Base-by-base conservation (phyloP, 2,888 invertebrate genomes). In the Caradrina clavipalpis region DNA sequence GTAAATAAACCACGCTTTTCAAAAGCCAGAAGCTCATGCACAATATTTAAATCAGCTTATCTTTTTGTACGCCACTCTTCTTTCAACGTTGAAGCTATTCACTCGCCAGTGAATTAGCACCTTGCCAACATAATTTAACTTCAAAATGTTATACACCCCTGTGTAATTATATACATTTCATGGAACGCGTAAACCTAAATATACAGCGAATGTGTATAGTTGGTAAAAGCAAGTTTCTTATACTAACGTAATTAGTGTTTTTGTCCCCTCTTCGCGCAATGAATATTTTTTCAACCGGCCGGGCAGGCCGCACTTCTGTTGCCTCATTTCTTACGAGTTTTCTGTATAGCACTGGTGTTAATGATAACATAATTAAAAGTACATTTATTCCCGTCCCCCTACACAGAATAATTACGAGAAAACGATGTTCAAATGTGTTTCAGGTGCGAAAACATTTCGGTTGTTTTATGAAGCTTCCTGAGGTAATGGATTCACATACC, bases 391-490 rank as follows among this genome's bases (percentile, higher is more conserved):
- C 61, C 68, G 73, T 79, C 67, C 74, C 53, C 59, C 77, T 67
- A 62, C 56, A 68, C 71, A 21, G 67, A 60, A 82, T 85, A 86
- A 86, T 87, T 87, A 83, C 82, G 70, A 74, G 86, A 77, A 81
- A 81, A 79, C 66, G 76, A 80, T 82, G 78, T 75, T 82, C 71
- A 75, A 84, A 82, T 81, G 85, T 81, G 82, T 74, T 81, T 75
- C 84, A 84, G 83, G 86, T 87, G 86, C 73, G 80, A 86, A 86
- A 84, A 81, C 78, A 82, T 86, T 85, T 82, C 56, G 80, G 80
- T 80, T 79, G 78, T 77, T 87, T 84, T 88, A 84, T 73, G 76
- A 81, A 77, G 76, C 73, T 78, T 63, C 57, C 67, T 61, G 62
- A 72, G 70, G 69, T 83, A 83, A 83, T 83, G 83, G 71, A 75